Base-by-base conservation (phyloP, 1,140 invertebrate genomes). In the Drosophila melanica region DNA sequence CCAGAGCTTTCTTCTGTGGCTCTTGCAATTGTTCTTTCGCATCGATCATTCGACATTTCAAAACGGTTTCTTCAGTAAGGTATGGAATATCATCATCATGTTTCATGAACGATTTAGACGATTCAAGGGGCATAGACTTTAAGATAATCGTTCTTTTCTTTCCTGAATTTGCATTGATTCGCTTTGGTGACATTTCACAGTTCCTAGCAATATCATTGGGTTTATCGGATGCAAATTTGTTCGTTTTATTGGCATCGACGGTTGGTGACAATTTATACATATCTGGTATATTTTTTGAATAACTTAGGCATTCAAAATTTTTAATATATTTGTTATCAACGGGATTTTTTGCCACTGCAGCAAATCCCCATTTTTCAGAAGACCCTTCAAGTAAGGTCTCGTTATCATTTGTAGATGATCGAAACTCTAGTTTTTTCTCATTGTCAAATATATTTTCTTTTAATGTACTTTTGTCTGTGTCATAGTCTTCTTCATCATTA, bases 351-450 rank as follows among this genome's bases (percentile, higher is more conserved):
- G 93, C 93, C 60, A 94, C 93, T 16, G 96, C 96, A 1, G 96
- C 96, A 91, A 97, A 97, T 0, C 96, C 96, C 96, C 96, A 97
- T 11, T 94, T 94, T 65, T 93, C 93, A 33, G 95, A 94, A 54
- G 69, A 58, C 10, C 14, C 66, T n/a, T 89, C 84, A 1, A 63
- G 59, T 9, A 76, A 69, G 30, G 65, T 71, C 3, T 73, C 68
- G 5, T 60, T 72, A 0, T 72, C 75, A 41, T 53, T 69, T 23
- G 53, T 30, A 11, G 50, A 72, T 12, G 80, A 51, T 20, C 77
- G 64, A 5, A 71, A 55, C 14, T 71, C 63, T 55, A 70, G 70
- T 50, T 86, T 77, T 23, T 87, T 86, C 7, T 79, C 82, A 18
- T 79, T 87, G 10, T 81, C 75, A 41, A 86, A 86, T 42, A 87